Base-by-base conservation (phyloP, 1,140 invertebrate genomes). In the Bombus pyrosoma region DNA sequence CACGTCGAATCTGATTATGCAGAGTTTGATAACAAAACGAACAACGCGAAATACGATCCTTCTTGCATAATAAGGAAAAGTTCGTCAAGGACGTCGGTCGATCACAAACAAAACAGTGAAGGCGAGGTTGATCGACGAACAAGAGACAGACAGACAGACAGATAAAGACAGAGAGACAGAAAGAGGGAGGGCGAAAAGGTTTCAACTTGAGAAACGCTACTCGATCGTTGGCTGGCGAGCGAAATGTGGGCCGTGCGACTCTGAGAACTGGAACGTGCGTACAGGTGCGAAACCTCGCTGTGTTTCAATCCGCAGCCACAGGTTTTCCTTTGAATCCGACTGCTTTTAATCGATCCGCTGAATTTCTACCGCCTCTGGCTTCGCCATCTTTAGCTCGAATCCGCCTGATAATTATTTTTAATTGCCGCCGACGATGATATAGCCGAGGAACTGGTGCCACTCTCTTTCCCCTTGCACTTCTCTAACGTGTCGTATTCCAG, bases 191-290 rank as follows among this genome's bases (percentile, higher is more conserved):
- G 66, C 69, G 53, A 13, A 34, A 59, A 62, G 68, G 47, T 53
- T 53, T 53, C 18, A 53, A 53, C 18, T 53, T 39, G 72, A 59
- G 53, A 69, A 86, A 75, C 64, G 69, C 57, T 57, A 62, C 75
- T 86, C 68, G 81, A 81, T 69, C 34, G 81, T 82, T 75, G 68
- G 82, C 77, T 62, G 81, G 28, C 1, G 32, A 13, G 34, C 73
- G 62, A 86, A 88, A 91, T 91, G 86, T 91, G 85, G 88, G 86
- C 85, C 89, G 90, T 81, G 85, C 73, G 86, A 86, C 86, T 89
- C 83, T 91, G 90, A 91, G 90, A 91, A 91, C 73, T 91, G 88
- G 90, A 89, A 91, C 90, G 83, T 89, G 87, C 83, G 68, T 91
- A 87, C 88, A 91, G 90, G 90, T 91, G 87, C 86, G 89, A 90